phyloP scores from a whole-genome alignment of 2,797 vertebrate species.

The Dryobates pubescens region DNA sequence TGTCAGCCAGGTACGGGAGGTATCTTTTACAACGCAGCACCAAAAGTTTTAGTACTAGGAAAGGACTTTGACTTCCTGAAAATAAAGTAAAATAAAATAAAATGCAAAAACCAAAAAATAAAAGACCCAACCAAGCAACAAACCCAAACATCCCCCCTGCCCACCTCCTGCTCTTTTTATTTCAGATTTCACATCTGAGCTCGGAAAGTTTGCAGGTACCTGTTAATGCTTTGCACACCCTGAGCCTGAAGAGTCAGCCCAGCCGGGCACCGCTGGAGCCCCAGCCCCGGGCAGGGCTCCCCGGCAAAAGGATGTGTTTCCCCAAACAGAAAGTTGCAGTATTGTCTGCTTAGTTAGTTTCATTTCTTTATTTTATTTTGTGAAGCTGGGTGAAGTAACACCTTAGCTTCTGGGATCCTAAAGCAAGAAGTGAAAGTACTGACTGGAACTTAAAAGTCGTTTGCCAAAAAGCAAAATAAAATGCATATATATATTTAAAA shows the following conservation, averaged over 20 bases:
- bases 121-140: not conserved
- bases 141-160: not conserved
- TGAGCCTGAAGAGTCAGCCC: slow-evolving; percentile 62
- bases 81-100: not conserved
- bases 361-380: slow-evolving; percentile 84
- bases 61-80: not conserved
- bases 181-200: slow-evolving; percentile 53
- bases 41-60: slow-evolving; percentile 73
- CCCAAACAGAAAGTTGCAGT: slow-evolving; percentile 78
- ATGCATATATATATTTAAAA: not conserved
- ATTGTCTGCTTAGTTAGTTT: slow-evolving; percentile 79
- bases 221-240: slow-evolving; percentile 78
- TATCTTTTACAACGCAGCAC: slow-evolving; percentile 46
- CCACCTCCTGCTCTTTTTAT: slow-evolving; percentile 39
- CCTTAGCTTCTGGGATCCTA: slow-evolving; percentile 80
- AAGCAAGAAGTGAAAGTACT: slow-evolving; percentile 85
- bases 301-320: slow-evolving; percentile 67
- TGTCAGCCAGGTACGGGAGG: slow-evolving; percentile 82
- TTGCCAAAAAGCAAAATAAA: slow-evolving; percentile 57
- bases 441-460: slow-evolving; percentile 78
- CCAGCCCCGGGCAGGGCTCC: slow-evolving; percentile 34
- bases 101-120: not conserved
- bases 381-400: slow-evolving; percentile 76
- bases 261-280: slow-evolving; percentile 60
- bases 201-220: slow-evolving; percentile 80